A percentile compares a stretch with the other conserved stretches of the same genome.
These are phyloP conservation scores for Oxycera nigricornis DNA, from an alignment of 2,888 invertebrate species.

Conservation along the genomic window DNA sequence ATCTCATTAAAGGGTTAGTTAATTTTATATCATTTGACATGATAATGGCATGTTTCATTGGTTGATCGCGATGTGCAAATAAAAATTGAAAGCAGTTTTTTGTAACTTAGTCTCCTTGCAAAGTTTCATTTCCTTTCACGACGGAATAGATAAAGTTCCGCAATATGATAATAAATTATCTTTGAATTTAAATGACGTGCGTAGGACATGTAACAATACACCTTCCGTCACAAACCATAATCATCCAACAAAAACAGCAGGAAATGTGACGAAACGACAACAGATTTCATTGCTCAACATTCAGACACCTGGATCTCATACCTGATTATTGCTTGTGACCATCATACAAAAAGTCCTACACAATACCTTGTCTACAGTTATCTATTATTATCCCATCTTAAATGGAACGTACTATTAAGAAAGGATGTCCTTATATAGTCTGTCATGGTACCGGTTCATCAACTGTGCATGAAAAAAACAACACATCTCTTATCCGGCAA, in stretches of 20 bases:
- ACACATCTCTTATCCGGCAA: not conserved
- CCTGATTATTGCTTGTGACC: slow-evolving; percentile 33
- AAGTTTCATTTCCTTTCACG: too few relatives aligned
- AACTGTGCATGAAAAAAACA: not conserved
- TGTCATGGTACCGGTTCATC: slow-evolving; percentile 6
- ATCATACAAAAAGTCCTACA: slow-evolving; percentile 2
- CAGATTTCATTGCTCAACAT: slow-evolving; percentile 3
- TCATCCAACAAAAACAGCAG: slow-evolving; percentile 37
- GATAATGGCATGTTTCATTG: too few relatives aligned
- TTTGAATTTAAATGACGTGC: slow-evolving; percentile 11
- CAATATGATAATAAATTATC: slow-evolving; percentile 6
- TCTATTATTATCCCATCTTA: slow-evolving; percentile 17
- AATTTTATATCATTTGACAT: too few relatives aligned
- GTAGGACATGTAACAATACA: too few relatives aligned
- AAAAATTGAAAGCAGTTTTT: too few relatives aligned
- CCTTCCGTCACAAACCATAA: slow-evolving; percentile 31
- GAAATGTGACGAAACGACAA: slow-evolving; percentile 34
- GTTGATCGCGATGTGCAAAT: too few relatives aligned
- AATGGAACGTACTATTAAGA: slow-evolving; percentile 4
- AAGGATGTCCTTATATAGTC: slow-evolving; percentile 14
- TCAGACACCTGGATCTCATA: slow-evolving; percentile 29
- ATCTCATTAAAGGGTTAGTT: too few relatives aligned
- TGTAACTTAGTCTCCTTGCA: too few relatives aligned
- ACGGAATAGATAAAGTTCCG: too few relatives aligned
- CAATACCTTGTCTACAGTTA: slow-evolving; percentile 30